Conservation (phyloP, 1,140 invertebrate species). For the Himalopsyche phryganea region DNA sequence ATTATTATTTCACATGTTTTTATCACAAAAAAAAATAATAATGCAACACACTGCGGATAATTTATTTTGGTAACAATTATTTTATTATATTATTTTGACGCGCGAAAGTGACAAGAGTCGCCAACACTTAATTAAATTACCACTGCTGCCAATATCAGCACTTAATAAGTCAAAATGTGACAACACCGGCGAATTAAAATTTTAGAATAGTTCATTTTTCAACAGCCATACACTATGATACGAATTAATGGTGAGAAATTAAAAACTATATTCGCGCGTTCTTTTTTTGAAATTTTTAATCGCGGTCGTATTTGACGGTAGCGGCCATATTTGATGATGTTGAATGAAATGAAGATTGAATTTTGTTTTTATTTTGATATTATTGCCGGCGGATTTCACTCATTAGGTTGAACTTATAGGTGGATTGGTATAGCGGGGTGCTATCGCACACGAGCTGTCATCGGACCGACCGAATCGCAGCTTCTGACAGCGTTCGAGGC, state of each 20-base stretch:
- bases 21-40: background rate
- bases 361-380: constrained; percentile 16
- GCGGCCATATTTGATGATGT: background rate
- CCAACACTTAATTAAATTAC: constrained; percentile 8
- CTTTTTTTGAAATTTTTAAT: background rate
- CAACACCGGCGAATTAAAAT: background rate
- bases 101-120: background rate
- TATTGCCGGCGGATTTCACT: constrained; percentile 6
- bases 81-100: background rate
- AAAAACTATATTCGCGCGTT: background rate
- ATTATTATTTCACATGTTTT: background rate
- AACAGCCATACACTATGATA: too few species aligned
- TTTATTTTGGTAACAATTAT: background rate
- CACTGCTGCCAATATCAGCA: constrained; percentile 10
- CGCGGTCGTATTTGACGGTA: background rate
- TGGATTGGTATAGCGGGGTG: constrained; percentile 2
- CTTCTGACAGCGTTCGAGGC: constrained; percentile 28
- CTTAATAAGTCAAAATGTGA: too few species aligned
- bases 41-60: constrained; percentile 3
- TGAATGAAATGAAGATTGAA: background rate
- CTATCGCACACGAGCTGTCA: constrained; percentile 25
- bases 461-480: constrained; percentile 27
- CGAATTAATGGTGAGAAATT: too few species aligned
- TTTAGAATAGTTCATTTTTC: background rate
- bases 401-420: background rate